Conservation (phyloP, 2,797 vertebrate genomes). For the Gymnocypris eckloni region DNA sequence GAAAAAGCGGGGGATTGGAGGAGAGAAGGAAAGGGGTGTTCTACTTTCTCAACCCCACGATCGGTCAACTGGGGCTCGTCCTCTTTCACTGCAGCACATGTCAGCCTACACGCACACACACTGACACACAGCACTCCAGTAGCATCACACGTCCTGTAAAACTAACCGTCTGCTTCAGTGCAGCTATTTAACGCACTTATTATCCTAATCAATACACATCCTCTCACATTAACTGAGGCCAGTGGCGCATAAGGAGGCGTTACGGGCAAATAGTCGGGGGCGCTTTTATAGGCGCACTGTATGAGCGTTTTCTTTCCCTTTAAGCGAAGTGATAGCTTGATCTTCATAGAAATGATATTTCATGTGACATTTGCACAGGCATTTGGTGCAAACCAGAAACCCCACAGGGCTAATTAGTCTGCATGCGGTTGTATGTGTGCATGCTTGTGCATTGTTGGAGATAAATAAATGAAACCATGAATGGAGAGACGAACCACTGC, state of each 20-base stretch:
- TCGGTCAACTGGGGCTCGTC: slow-evolving; percentile 69
- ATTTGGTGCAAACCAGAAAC: slow-evolving; percentile 50
- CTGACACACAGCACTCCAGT: not conserved
- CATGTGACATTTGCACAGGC: slow-evolving; percentile 53
- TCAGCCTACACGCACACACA: slow-evolving; percentile 32
- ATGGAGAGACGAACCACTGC: slow-evolving; percentile 67
- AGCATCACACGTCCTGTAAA: slow-evolving; percentile 32
- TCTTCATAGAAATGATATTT: slow-evolving; percentile 36
- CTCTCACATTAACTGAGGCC: slow-evolving; percentile 17
- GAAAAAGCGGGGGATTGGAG: slow-evolving; percentile 40
- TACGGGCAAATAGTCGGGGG: not conserved
- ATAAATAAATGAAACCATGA: slow-evolving; percentile 73
- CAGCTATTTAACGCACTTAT: not conserved
- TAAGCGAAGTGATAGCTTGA: not conserved
- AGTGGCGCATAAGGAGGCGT: not conserved
- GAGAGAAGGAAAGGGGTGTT: slow-evolving; percentile 48
- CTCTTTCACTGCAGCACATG: slow-evolving; percentile 74
- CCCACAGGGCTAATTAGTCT: slow-evolving; percentile 53
- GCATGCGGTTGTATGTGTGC: slow-evolving; percentile 42
- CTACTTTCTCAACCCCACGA: slow-evolving; percentile 55
- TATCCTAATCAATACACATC: slow-evolving; percentile 12
- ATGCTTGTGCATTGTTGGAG: slow-evolving; percentile 58
- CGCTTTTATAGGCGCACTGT: not conserved
- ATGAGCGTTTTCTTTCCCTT: no score
- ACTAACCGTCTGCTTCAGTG: slow-evolving; percentile 51